Evolutionary conservation across 2,113 vertebrate genomes (phyloP), one percentile per base, ranked within the genome.

Genomic region (Pagrus major): DNA sequence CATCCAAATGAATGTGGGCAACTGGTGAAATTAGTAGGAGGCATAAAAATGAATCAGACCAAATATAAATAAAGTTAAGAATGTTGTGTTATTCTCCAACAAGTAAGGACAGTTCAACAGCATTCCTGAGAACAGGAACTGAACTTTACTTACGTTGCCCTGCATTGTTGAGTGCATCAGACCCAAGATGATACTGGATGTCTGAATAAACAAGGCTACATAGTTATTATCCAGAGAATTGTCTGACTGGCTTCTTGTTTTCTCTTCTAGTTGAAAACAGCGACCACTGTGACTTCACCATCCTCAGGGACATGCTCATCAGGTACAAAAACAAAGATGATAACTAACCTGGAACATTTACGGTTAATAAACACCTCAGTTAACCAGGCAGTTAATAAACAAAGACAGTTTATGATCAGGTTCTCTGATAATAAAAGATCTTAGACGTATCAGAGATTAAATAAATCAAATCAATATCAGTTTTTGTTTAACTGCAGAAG

Each of bases 221-320:
- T 27, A 2, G 21, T 39, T 46, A n/a, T 51, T 33, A 6, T 29
- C 42, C 20, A 9, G 5, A 14, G 31, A 35, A 41, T 21, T 67
- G 3, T 1, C 3, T 49, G 12, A 54, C 37, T 47, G 18, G 73
- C 33, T n/a, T 67, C 2, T 49, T 71, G 3, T 81, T 59, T 21
- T 35, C 20, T 67, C 71, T 65, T 71, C 23, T 83, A 99, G 98
- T 99, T 93, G 98, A 99, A 94, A 99, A 99, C 33, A 94, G 97
- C 52, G 98, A 99, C 70, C 98, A 99, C 92, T 99, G 98, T 88
- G 98, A 99, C 92, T 99, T 99, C 94, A 99, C 98, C 91, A 98
- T 99, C 93, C 95, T 99, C 90, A 95, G 98, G 92, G 97, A 99
- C 92, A 99, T 99, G 98, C 97, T 99, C 89, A 99, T 99, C 96